Conservation (phyloP, 2,113 vertebrate genomes). For the Osmerus eperlanus region DNA sequence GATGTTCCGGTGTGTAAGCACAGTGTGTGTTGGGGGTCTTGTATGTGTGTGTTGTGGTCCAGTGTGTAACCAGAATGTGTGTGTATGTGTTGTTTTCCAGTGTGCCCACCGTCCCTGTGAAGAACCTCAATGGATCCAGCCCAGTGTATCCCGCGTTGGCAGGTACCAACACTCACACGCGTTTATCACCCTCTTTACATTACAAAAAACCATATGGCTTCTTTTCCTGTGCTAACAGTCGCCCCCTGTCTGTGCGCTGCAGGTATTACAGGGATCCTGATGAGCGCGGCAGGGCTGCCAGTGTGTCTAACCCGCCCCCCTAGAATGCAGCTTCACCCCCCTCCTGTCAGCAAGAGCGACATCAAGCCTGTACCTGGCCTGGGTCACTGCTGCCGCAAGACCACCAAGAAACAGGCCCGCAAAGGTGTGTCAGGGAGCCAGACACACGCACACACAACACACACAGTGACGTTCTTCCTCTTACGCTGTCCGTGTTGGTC, state of each 20-base stretch:
- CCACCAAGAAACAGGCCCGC: conserved; percentile 90
- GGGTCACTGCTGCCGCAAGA: conserved; percentile 88
- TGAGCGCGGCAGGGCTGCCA: conserved; percentile 88
- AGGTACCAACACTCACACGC: conserved; percentile 65
- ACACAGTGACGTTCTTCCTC: not conserved
- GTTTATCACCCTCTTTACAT: not conserved
- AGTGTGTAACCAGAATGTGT: not conserved
- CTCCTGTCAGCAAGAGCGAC: conserved; percentile 88
- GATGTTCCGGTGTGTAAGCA: not conserved
- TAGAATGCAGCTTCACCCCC: conserved; percentile 87
- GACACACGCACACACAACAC: not conserved
- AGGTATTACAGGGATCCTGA: conserved; percentile 96
- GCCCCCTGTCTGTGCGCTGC: not conserved
- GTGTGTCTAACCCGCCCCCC: conserved; percentile 92
- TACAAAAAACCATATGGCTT: not conserved
- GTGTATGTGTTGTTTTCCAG: conserved; percentile 57
- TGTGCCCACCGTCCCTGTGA: conserved; percentile 90
- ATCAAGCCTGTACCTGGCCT: conserved; percentile 90
- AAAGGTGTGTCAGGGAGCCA: conserved; percentile 72
- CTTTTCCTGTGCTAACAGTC: not conserved
- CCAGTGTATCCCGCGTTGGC: conserved; percentile 89
- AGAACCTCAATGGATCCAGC: conserved; percentile 90
- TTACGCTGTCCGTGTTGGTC: conserved; percentile 12
- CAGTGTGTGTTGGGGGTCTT: not conserved
- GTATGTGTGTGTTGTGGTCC: too few species aligned